Conservation (phyloP, 1,140 invertebrate species). For the Cydia splendana region DNA sequence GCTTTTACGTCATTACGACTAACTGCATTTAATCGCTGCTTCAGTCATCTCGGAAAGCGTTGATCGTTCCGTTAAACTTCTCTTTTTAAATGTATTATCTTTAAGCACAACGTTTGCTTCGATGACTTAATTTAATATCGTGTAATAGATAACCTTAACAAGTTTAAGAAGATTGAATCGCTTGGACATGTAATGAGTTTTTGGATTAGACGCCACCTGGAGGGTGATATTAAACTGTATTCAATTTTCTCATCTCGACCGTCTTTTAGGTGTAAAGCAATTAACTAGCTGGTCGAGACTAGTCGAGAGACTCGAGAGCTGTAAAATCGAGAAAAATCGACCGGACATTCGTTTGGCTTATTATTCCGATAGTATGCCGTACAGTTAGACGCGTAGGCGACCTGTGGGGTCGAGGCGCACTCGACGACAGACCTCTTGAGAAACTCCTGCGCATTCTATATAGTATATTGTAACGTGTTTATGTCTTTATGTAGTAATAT, state of each 20-base stretch:
- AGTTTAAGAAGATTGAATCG: conserved; percentile 21
- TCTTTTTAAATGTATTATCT: conserved; percentile 28
- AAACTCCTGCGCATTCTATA: conserved; percentile 50
- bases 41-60: conserved; percentile 46
- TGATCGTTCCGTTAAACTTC: conserved; percentile 42
- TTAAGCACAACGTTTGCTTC: neutral
- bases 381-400: conserved; percentile 62
- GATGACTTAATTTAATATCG: conserved; percentile 4
- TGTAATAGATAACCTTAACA: neutral
- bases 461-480: conserved; percentile 39
- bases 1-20: conserved; percentile 56
- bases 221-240: conserved; percentile 32
- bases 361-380: conserved; percentile 31
- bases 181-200: conserved; percentile 32
- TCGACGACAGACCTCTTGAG: conserved; percentile 40
- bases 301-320: too few species aligned
- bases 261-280: neutral
- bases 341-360: neutral
- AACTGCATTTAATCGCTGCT: conserved; percentile 48
- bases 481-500: conserved; percentile 15
- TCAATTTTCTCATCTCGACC: conserved; percentile 37
- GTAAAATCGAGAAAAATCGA: conserved; percentile 18
- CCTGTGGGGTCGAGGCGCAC: conserved; percentile 44
- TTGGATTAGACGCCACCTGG: conserved; percentile 19
- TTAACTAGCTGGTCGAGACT: neutral